phyloP scores from a whole-genome alignment of 2,888 invertebrate species.

The Zygothrica quintamaculata region DNA sequence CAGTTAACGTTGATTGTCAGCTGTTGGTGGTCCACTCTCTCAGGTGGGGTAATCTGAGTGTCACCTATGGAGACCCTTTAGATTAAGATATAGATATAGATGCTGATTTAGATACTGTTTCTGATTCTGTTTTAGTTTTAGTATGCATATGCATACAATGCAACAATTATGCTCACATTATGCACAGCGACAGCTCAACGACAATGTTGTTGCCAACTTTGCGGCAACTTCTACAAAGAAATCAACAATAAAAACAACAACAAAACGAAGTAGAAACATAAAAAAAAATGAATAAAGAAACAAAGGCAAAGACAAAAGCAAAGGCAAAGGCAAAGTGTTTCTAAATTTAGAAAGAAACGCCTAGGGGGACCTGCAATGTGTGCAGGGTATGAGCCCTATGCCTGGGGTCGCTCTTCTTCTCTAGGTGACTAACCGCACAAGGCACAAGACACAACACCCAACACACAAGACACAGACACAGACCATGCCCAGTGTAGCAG shows the following conservation, averaged over 20 bases:
- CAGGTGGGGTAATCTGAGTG: slow-evolving; percentile 61
- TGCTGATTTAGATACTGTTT: slow-evolving; percentile 37
- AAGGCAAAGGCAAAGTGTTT: slow-evolving; percentile 67
- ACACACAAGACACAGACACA: neutral
- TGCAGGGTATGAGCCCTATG: slow-evolving; percentile 15
- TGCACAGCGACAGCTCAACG: slow-evolving; percentile 42
- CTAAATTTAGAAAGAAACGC: slow-evolving; percentile 70
- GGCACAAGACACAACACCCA: slow-evolving; percentile 30
- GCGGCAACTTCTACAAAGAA: neutral
- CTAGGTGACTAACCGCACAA: slow-evolving; percentile 72
- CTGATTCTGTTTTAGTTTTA: too few relatives aligned
- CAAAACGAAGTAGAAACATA: slow-evolving; percentile 3
- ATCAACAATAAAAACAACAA: slow-evolving; percentile 1
- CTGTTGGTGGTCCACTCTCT: slow-evolving; percentile 41
- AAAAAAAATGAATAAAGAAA: slow-evolving; percentile 11
- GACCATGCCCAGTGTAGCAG: slow-evolving; percentile 4
- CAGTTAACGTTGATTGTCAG: slow-evolving; percentile 11
- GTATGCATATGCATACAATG: slow-evolving; percentile 57
- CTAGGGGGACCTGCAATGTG: slow-evolving; percentile 38
- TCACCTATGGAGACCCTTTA: slow-evolving; percentile 38
- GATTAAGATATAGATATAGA: slow-evolving; percentile 29
- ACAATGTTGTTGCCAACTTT: neutral
- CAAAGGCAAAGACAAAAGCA: slow-evolving; percentile 24
- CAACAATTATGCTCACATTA: slow-evolving; percentile 69
- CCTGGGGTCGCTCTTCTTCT: slow-evolving; percentile 50